Evolutionary conservation across 37 sponge, comb jelly and placozoan genomes (phyloP).

Genomic region (Halichondria panicea): DNA sequence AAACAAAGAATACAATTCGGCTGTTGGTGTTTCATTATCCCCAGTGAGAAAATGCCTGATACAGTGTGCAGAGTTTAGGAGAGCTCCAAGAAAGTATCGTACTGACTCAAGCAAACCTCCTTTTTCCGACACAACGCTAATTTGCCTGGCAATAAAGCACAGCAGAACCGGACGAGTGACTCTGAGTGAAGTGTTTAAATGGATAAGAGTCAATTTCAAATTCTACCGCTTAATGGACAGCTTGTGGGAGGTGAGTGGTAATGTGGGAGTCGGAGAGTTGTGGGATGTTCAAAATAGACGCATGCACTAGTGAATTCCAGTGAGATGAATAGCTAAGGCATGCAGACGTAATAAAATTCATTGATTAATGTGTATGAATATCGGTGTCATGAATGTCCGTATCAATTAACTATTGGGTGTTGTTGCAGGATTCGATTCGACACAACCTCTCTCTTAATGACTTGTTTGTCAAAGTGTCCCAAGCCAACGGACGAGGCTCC

Average conservation of each 20-base stretch:
- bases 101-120: slow-evolving; percentile 63
- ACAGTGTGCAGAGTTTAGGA: slow-evolving; percentile 48
- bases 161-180: slow-evolving; percentile 56
- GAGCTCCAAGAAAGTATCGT: slow-evolving; percentile 39
- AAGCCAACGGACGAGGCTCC: slow-evolving; percentile 76
- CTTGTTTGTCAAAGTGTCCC: slow-evolving; percentile 72
- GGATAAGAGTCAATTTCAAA: slow-evolving; percentile 91
- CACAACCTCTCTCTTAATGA: slow-evolving; percentile 79
- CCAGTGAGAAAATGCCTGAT: slow-evolving; percentile 52
- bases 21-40: slow-evolving; percentile 24
- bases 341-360: not conserved
- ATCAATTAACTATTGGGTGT: not conserved
- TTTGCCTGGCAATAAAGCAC: slow-evolving; percentile 81
- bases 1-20: not conserved
- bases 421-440: slow-evolving; percentile 70
- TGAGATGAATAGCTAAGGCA: too few relatives aligned
- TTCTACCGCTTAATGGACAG: slow-evolving; percentile 78
- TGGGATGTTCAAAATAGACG: too few relatives aligned
- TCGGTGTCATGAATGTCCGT: not conserved
- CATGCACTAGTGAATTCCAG: too few relatives aligned
- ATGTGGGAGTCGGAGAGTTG: not conserved
- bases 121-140: slow-evolving; percentile 82
- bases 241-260: slow-evolving; percentile 82
- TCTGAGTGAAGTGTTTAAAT: slow-evolving; percentile 80
- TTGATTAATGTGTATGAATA: not conserved